phyloP scores from a whole-genome alignment of 2,888 invertebrate genomes.

The Cerastis rubricosa region DNA sequence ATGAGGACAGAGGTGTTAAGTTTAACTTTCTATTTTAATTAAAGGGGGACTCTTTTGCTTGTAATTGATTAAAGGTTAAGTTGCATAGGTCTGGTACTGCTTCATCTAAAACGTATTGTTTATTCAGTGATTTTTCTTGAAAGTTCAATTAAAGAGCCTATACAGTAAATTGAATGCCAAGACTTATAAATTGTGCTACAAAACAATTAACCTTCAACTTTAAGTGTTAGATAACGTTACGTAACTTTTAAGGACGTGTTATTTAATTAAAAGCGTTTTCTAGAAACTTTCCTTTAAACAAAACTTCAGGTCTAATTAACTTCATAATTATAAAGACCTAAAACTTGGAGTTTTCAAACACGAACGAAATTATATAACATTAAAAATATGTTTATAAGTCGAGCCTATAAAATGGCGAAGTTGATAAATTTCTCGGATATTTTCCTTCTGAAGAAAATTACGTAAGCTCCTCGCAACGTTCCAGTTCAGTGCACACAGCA shows the following conservation, averaged over 20 bases:
- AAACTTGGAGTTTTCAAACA: conserved; percentile 46
- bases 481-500: conserved; percentile 54
- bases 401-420: conserved; percentile 32
- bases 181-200: conserved; percentile 13
- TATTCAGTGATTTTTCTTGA: not conserved
- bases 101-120: not conserved
- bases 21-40: conserved; percentile 31
- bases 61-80: conserved; percentile 13
- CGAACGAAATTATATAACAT: conserved; percentile 40
- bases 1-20: conserved; percentile 7
- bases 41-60: not conserved
- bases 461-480: conserved; percentile 46
- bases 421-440: conserved; percentile 55
- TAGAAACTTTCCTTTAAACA: conserved; percentile 31
- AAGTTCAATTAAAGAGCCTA: not conserved
- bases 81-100: not conserved
- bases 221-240: conserved; percentile 23
- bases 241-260: conserved; percentile 51
- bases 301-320: conserved; percentile 55
- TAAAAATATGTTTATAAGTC: conserved; percentile 60
- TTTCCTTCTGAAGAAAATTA: conserved; percentile 51
- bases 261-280: conserved; percentile 51
- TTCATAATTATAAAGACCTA: conserved; percentile 51
- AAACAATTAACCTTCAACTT: conserved; percentile 37
- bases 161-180: conserved; percentile 1